A percentile compares a stretch with the other conserved stretches of the same genome.
These are phyloP conservation scores for Psittacula cyanocephala DNA, from an alignment of 2,113 vertebrate genomes.

Conservation along the genomic window DNA sequence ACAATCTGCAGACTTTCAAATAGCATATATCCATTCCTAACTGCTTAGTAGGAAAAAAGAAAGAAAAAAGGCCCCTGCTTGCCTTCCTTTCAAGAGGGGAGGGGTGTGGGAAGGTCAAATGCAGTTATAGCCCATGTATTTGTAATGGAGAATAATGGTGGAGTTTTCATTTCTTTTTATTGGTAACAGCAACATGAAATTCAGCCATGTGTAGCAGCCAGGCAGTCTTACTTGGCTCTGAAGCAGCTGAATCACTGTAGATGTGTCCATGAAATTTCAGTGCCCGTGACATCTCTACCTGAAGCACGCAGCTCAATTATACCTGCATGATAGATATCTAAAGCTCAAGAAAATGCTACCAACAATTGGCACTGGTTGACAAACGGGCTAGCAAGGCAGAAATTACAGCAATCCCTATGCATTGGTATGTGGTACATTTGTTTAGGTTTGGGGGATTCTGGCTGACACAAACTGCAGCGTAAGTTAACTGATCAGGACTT, in stretches of 20 bases:
- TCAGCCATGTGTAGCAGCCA: neutral
- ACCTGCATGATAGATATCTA: neutral
- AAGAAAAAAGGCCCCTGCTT: neutral
- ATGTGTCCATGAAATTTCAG: neutral
- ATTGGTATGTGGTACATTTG: neutral
- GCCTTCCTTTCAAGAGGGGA: neutral
- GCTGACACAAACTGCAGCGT: neutral
- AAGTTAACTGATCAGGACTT: neutral
- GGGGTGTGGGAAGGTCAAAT: neutral
- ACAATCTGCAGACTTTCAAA: neutral
- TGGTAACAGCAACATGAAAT: neutral
- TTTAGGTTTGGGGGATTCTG: neutral
- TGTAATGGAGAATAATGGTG: neutral
- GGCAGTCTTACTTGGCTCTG: neutral
- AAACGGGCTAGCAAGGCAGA: neutral
- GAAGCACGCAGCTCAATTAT: neutral
- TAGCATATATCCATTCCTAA: neutral
- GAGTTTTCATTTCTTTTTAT: neutral
- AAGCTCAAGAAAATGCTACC: neutral
- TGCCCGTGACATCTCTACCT: neutral
- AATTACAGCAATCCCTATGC: neutral
- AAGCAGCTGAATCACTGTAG: neutral
- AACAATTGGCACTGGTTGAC: neutral
- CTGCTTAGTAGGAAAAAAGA: neutral
- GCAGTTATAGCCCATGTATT: neutral